These are phyloP conservation scores for Otolemur crassicaudatus DNA, from an alignment of 2,797 vertebrate genomes.

Conservation along the genomic window DNA sequence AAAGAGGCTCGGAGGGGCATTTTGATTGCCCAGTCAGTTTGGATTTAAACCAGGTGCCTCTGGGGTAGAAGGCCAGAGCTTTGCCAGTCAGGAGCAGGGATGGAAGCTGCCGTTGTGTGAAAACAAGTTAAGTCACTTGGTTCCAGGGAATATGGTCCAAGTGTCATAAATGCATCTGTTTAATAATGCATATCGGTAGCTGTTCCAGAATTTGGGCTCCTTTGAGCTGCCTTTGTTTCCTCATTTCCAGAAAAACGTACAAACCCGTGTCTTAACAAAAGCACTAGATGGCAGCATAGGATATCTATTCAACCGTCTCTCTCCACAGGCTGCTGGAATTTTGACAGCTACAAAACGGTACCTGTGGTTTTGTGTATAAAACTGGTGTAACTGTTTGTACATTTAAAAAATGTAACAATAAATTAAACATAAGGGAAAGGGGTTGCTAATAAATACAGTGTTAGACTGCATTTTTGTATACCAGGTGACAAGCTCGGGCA, in stretches of 20 bases:
- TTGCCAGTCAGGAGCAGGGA: constrained; percentile 57
- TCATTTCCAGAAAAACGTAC: neutral
- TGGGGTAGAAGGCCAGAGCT: constrained; percentile 61
- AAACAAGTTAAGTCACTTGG: constrained; percentile 60
- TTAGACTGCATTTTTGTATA: constrained; percentile 66
- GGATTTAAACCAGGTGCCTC: constrained; percentile 78
- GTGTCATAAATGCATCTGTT: constrained; percentile 74
- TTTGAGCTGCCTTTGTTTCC: constrained; percentile 70
- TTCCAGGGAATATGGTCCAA: constrained; percentile 58
- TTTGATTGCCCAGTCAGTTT: constrained; percentile 74
- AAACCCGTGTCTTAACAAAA: neutral
- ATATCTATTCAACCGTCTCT: constrained; percentile 65
- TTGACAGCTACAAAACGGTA: constrained; percentile 84
- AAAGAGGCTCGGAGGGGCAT: constrained; percentile 61
- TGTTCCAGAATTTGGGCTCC: neutral
- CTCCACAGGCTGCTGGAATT: constrained; percentile 77
- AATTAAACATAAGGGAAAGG: constrained; percentile 84
- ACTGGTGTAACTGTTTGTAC: constrained; percentile 85
- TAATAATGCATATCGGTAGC: constrained; percentile 71
- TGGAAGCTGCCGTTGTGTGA: constrained; percentile 67
- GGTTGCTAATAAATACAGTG: constrained; percentile 78
- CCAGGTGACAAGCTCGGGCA: constrained; percentile 67
- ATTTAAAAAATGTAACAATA: constrained; percentile 82
- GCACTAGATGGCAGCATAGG: constrained; percentile 88
- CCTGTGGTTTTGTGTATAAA: constrained; percentile 86